These are phyloP conservation scores for Phodopus roborovskii DNA, from an alignment of 2,113 vertebrate genomes.

Conservation along the genomic window DNA sequence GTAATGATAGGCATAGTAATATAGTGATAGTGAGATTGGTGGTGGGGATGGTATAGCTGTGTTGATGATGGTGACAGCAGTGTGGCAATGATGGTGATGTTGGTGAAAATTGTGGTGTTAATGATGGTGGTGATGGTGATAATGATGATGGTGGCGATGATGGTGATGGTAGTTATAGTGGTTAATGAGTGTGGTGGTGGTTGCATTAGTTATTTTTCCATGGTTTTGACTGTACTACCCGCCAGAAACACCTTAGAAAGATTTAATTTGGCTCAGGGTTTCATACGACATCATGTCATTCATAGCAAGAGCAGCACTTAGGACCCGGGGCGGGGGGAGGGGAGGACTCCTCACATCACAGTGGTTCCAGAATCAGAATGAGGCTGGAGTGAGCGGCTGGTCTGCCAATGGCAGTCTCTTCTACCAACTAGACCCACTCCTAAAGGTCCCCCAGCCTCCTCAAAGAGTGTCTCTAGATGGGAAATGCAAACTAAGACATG, in stretches of 20 bases:
- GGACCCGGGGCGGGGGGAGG: no score
- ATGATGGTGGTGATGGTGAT: neutral
- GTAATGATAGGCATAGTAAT: fast-evolving
- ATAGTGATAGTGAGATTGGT: fast-evolving
- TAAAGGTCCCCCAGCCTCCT: neutral
- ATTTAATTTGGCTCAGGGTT: neutral
- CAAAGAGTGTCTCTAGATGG: neutral
- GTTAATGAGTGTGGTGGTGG: neutral
- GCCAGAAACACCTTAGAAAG: neutral
- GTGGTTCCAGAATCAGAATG: neutral
- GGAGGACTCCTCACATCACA: neutral
- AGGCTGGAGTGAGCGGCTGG: neutral
- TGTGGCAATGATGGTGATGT: fast-evolving
- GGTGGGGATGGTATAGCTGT: fast-evolving
- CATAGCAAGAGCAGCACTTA: neutral
- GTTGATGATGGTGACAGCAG: neutral
- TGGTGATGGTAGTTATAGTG: neutral
- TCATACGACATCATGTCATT: neutral
- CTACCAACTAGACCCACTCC: neutral
- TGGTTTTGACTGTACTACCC: neutral
- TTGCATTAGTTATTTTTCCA: neutral
- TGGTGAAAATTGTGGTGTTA: fast-evolving
- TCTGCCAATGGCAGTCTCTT: neutral
- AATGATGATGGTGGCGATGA: neutral
- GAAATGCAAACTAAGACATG: neutral